phyloP scores from a whole-genome alignment of 2,888 invertebrate species.

The Patella depressa region DNA sequence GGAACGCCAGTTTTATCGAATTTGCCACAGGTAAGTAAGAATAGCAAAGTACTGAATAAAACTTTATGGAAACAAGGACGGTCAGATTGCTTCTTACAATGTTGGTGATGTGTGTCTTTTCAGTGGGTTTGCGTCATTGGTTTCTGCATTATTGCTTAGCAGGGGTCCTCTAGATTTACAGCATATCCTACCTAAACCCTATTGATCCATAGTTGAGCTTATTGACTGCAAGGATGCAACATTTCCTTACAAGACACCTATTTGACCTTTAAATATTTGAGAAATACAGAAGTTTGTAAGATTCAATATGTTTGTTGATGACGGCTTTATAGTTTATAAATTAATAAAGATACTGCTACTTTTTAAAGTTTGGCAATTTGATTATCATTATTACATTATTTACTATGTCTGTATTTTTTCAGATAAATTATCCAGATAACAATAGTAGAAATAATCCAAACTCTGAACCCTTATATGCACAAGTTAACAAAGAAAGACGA shows the following conservation, averaged over 20 bases:
- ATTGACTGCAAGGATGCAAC: too few species aligned
- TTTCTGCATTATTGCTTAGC: not conserved
- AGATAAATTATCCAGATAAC: not conserved
- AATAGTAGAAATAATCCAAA: not conserved
- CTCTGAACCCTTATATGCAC: constrained; percentile 65
- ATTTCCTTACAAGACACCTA: too few species aligned
- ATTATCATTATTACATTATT: not conserved
- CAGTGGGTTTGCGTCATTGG: not conserved
- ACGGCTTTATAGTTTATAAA: too few species aligned
- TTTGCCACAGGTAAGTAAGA: constrained; percentile 50
- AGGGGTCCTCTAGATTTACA: not conserved
- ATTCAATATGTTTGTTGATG: too few species aligned
- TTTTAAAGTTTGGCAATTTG: too few species aligned
- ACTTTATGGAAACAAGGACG: not conserved
- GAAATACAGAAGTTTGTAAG: too few species aligned
- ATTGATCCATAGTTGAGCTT: too few species aligned
- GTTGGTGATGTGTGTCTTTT: not conserved
- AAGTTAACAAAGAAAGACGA: constrained; percentile 61
- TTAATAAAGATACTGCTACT: too few species aligned
- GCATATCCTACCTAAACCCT: too few species aligned
- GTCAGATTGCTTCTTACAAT: not conserved
- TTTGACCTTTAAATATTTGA: too few species aligned
- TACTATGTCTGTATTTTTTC: not conserved
- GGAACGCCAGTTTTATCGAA: constrained; percentile 63
- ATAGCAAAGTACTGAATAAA: not conserved